Evolutionary conservation across 2,797 vertebrate species (phyloP).

Genomic region (Sebastes matsubarae): DNA sequence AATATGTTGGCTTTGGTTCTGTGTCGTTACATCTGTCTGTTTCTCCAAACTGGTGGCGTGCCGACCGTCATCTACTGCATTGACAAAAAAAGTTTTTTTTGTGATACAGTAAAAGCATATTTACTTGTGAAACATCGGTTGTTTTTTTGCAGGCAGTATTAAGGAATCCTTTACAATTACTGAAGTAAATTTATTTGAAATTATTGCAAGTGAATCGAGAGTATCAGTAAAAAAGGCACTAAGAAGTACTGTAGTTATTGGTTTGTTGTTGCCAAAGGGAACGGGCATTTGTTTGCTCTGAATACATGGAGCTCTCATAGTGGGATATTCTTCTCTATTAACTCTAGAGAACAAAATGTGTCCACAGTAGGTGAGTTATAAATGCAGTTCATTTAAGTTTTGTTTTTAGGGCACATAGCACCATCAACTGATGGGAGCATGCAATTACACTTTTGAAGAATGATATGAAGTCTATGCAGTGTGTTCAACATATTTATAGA

Average conservation of each 20-base stretch:
- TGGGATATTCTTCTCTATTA: neutral
- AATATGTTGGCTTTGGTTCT: too few relatives aligned
- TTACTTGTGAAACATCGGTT: neutral
- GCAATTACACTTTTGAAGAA: constrained; percentile 32
- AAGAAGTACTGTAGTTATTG: neutral
- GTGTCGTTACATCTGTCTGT: too few relatives aligned
- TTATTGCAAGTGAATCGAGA: neutral
- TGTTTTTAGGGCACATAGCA: constrained; percentile 1
- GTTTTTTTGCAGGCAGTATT: neutral
- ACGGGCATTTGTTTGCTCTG: neutral
- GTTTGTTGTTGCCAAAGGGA: neutral
- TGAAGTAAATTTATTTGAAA: neutral
- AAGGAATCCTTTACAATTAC: neutral
- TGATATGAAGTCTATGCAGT: rapidly evolving
- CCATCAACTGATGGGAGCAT: constrained; percentile 46
- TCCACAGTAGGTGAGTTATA: neutral
- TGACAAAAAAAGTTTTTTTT: neutral
- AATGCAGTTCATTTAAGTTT: neutral
- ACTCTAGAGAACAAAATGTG: neutral
- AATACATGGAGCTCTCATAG: neutral
- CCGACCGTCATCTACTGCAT: neutral
- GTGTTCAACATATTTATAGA: neutral
- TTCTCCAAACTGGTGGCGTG: too few relatives aligned
- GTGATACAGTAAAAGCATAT: neutral
- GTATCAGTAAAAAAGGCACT: neutral